A percentile compares a stretch with the other conserved stretches of the same genome.
These are phyloP conservation scores for Drosophila demipolita DNA, from an alignment of 2,888 invertebrate genomes.

Conservation along the genomic window DNA sequence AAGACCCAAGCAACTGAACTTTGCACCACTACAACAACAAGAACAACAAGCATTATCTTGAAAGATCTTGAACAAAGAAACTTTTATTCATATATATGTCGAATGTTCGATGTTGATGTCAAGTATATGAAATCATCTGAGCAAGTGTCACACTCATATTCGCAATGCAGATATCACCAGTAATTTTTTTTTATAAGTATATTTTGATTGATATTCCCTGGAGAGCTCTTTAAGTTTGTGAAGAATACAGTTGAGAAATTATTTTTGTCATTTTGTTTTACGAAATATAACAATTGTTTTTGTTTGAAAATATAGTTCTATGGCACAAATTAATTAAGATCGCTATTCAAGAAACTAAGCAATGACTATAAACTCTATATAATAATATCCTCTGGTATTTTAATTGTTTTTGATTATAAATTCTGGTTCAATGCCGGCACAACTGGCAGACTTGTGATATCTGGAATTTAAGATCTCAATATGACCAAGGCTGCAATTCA, in stretches of 20 bases:
- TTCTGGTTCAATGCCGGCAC: neutral
- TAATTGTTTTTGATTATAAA: constrained; percentile 1
- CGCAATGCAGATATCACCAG: constrained; percentile 3
- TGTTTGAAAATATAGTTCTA: neutral
- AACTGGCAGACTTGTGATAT: constrained; percentile 5
- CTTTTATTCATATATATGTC: neutral
- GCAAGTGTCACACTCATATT: constrained; percentile 20
- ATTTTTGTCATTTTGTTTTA: constrained; percentile 14
- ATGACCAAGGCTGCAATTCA: constrained; percentile 33
- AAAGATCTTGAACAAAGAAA: constrained; percentile 36
- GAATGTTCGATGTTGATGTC: constrained; percentile 17
- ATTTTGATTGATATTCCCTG: constrained; percentile 36
- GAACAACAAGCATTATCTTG: constrained; percentile 30
- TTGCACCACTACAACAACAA: constrained; percentile 21
- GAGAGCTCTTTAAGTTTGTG: constrained; percentile 15
- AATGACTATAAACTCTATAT: neutral
- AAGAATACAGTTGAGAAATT: constrained; percentile 1
- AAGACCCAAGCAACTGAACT: constrained; percentile 54
- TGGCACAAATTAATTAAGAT: neutral
- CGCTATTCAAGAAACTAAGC: neutral
- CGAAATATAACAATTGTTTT: constrained; percentile 4
- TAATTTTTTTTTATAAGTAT: neutral
- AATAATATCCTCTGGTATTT: neutral
- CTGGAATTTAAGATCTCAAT: constrained; percentile 33
- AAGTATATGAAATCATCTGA: constrained; percentile 7